Conservation (phyloP, 1,140 invertebrate species). For the Drosophila nannoptera region DNA sequence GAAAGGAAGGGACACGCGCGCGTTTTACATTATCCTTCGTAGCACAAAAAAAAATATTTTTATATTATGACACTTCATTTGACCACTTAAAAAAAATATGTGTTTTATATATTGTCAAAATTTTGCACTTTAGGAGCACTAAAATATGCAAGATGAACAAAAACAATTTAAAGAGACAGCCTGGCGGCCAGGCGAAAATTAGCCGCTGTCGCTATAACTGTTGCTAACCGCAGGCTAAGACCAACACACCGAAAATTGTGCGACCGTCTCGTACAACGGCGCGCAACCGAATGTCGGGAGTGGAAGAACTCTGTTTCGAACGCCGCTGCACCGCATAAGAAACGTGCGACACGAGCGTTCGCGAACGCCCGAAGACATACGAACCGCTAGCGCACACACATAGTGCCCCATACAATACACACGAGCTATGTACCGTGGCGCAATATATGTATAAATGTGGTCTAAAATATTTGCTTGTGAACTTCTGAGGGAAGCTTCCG, state of each 20-base stretch:
- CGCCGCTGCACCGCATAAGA: slow-evolving; percentile 41
- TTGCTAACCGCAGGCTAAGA: slow-evolving; percentile 7
- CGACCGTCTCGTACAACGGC: slow-evolving; percentile 77
- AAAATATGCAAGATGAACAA: slow-evolving; percentile 8
- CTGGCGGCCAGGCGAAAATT: slow-evolving; percentile 33
- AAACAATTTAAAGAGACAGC: slow-evolving; percentile 23
- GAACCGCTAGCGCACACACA: slow-evolving; percentile 22
- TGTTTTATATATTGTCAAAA: slow-evolving; percentile 11
- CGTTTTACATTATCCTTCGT: slow-evolving; percentile 22
- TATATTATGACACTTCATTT: slow-evolving; percentile 21
- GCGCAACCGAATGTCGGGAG: slow-evolving; percentile 70
- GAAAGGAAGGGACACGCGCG: slow-evolving; percentile 6
- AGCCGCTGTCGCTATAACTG: slow-evolving; percentile 8
- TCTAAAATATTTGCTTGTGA: neutral
- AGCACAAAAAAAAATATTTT: slow-evolving; percentile 28
- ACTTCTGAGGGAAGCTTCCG: neutral
- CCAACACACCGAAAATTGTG: slow-evolving; percentile 71
- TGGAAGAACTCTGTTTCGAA: slow-evolving; percentile 62
- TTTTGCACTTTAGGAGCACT: slow-evolving; percentile 37
- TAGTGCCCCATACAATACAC: neutral
- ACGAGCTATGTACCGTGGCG: slow-evolving; percentile 35
- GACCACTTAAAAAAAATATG: slow-evolving; percentile 49
- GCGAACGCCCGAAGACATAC: slow-evolving; percentile 25
- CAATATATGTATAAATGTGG: slow-evolving; percentile 13
- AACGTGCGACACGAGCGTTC: slow-evolving; percentile 41